These are phyloP conservation scores for Ochlodes sylvanus DNA, from an alignment of 2,888 invertebrate genomes.

Conservation along the genomic window DNA sequence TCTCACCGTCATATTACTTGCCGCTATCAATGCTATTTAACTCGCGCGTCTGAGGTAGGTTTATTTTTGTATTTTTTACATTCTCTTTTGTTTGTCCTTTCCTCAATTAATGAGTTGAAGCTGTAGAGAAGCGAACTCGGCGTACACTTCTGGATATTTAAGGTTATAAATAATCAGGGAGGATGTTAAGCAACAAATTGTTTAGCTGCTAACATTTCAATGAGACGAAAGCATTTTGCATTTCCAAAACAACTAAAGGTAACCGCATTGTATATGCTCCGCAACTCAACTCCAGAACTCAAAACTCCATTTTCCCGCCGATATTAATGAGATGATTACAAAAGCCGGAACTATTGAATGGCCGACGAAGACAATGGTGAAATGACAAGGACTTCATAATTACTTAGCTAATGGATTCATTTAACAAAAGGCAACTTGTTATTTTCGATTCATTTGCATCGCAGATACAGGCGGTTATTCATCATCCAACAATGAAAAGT, in stretches of 20 bases:
- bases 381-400: slow-evolving; percentile 17
- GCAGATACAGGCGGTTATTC: neutral
- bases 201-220: no score
- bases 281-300: no score
- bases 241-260: no score
- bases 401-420: slow-evolving; percentile 24
- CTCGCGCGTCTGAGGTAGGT: no score
- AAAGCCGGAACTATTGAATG: slow-evolving; percentile 5
- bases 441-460: slow-evolving; percentile 7
- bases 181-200: no score
- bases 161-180: no score
- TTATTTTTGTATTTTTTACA: neutral
- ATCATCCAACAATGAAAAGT: no score
- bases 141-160: neutral
- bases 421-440: slow-evolving; percentile 11
- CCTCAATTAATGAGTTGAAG: neutral
- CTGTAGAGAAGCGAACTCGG: neutral
- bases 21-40: no score
- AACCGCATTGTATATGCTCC: no score
- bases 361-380: neutral
- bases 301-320: neutral
- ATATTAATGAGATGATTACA: slow-evolving; percentile 5
- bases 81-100: neutral
- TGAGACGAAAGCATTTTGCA: no score
- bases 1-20: no score